These are phyloP conservation scores for Nymphalis urticae DNA, from an alignment of 2,888 invertebrate genomes.

Conservation along the genomic window DNA sequence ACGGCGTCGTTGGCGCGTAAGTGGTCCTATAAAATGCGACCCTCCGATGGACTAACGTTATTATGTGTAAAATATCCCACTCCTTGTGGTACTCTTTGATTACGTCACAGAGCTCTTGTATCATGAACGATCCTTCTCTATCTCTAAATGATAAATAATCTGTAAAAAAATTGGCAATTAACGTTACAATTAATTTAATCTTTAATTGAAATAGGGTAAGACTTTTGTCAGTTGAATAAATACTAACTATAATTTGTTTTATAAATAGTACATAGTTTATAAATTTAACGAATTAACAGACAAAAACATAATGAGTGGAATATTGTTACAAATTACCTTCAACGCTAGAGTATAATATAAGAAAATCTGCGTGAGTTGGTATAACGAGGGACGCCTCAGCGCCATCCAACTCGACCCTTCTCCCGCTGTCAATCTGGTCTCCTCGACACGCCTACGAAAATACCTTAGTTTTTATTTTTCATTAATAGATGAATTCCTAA, in stretches of 20 bases:
- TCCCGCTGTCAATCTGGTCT: slow-evolving; percentile 51
- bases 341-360: slow-evolving; percentile 58
- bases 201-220: too few species aligned
- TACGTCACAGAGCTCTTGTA: slow-evolving; percentile 61
- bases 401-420: slow-evolving; percentile 52
- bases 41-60: slow-evolving; percentile 52
- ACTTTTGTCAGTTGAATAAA: too few species aligned
- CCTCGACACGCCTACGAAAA: slow-evolving; percentile 62
- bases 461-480: neutral
- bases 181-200: too few species aligned
- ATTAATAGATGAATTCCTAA: neutral
- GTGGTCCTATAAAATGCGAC: slow-evolving; percentile 54
- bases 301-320: too few species aligned
- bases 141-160: slow-evolving; percentile 59
- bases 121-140: slow-evolving; percentile 58
- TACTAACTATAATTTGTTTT: too few species aligned
- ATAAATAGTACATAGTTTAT: too few species aligned
- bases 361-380: slow-evolving; percentile 62
- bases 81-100: slow-evolving; percentile 47
- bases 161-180: slow-evolving; percentile 38
- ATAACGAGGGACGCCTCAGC: slow-evolving; percentile 44
- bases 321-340: slow-evolving; percentile 51
- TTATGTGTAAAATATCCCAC: slow-evolving; percentile 57
- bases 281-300: too few species aligned
- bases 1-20: slow-evolving; percentile 44